Base-by-base conservation (phyloP, 2,888 invertebrate species). In the Gasteruption jaculator region DNA sequence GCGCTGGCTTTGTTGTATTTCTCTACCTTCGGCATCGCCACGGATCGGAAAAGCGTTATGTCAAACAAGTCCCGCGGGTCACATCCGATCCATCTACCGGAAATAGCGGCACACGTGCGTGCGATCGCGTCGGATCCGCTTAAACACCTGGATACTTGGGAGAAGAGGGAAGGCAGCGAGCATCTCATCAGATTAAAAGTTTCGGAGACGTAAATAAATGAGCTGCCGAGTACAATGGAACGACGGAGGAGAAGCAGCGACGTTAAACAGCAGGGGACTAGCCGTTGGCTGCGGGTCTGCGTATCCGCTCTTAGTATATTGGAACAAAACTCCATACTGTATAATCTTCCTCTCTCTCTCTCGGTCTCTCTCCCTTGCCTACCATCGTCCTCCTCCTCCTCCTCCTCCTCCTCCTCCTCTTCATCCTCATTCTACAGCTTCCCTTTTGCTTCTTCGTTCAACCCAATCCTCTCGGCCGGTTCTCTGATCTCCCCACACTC, bases 261-360 rank as follows among this genome's bases (percentile, higher is more conserved):
- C 41, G 49, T 48, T 26, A 43, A 53, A 54, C 50, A 53, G 50
- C 50, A 48, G 50, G 50, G 48, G 48, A 56, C 52, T 52, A 52
- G 53, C 51, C 53, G 52, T 49, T 51, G 54, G 56, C 53, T 59
- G 58, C 51, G 56, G 58, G 57, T 60, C 57, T 59, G 55, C 58
- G 61, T 62, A 60, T 63, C 58, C 56, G 57, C 65, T 65, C 63
- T 62, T 63, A 63, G 65, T 62, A 65, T 67, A 67, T 65, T 66
- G 63, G 56, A 63, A 58, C 56, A 56, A 49, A 41, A 33, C 46
- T 53, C 48, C 48, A n/a, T n/a, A n/a, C n/a, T n/a, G n/a, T n/a
- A n/a, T n/a, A n/a, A n/a, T n/a, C n/a, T n/a, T n/a, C n/a, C n/a
- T n/a, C n/a, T n/a, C n/a, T 16, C 44, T 39, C 29, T 45, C 34